A percentile compares a stretch with the other conserved stretches of the same genome.
phyloP scores from a whole-genome alignment of 2,888 invertebrate species.

The Lasioglossum pauxillum region DNA sequence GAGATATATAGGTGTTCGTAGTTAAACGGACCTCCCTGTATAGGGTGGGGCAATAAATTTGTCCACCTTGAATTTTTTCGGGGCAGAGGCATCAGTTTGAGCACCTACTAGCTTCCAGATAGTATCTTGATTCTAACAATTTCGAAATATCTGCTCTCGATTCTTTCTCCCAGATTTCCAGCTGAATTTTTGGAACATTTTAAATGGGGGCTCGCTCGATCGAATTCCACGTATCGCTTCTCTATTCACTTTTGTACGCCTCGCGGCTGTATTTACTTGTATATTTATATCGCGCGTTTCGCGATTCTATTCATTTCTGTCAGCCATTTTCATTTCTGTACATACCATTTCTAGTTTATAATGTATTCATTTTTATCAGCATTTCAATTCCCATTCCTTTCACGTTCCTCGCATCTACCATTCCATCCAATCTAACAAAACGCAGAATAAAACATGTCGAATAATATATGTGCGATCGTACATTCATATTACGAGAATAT shows the following conservation, averaged over 20 bases:
- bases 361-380: constrained; percentile 6
- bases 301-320: background rate
- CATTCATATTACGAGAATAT: constrained; percentile 6
- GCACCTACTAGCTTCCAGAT: too few species aligned
- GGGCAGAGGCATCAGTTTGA: too few species aligned
- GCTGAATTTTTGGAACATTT: background rate
- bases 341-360: constrained; percentile 6
- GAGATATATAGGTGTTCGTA: too few species aligned
- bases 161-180: background rate
- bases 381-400: constrained; percentile 6
- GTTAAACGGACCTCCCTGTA: too few species aligned
- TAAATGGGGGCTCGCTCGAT: background rate
- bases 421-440: constrained; percentile 2
- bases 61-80: too few species aligned
- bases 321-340: background rate
- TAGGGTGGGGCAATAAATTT: too few species aligned
- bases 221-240: constrained; percentile 2
- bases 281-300: background rate
- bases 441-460: constrained; percentile 6
- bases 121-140: background rate
- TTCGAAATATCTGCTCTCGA: background rate
- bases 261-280: constrained; percentile 6
- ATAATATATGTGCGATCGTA: background rate
- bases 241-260: constrained; percentile 1
- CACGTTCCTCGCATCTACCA: background rate